phyloP scores from a whole-genome alignment of 2,797 vertebrate genomes.

The Amblyopsis hoosieri region DNA sequence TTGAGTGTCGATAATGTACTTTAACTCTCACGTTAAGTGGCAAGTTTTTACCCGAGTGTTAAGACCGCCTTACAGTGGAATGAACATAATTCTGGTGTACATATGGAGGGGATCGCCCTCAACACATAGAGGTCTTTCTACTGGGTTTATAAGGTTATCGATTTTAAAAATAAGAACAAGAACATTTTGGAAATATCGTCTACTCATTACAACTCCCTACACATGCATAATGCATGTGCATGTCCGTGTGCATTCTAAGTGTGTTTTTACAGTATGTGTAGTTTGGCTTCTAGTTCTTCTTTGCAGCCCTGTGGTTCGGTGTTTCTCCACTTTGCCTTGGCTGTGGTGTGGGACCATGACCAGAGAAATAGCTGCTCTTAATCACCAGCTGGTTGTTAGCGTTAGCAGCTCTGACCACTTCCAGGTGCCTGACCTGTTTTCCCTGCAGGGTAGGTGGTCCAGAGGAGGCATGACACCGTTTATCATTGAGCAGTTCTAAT shows the following conservation, averaged over 20 bases:
- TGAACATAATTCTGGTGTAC: conserved; percentile 24
- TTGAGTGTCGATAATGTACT: conserved; percentile 10
- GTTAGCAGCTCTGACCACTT: conserved; percentile 73
- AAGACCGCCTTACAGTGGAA: conserved; percentile 11
- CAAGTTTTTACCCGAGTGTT: conserved; percentile 4
- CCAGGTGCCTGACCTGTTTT: conserved; percentile 73
- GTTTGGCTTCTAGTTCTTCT: conserved; percentile 17
- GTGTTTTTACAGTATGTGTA: conserved; percentile 24
- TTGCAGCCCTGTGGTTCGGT: conserved; percentile 8
- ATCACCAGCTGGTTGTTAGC: conserved; percentile 71
- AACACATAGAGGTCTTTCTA: neutral
- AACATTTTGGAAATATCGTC: neutral
- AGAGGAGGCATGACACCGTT: conserved; percentile 74
- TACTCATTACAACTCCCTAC: neutral
- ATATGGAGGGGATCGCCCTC: conserved; percentile 2
- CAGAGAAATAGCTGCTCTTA: conserved; percentile 65
- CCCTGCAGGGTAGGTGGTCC: conserved; percentile 77
- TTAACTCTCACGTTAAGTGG: conserved; percentile 8
- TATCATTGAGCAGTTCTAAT: conserved; percentile 82
- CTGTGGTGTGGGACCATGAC: conserved; percentile 44
- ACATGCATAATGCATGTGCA: neutral
- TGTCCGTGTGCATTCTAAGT: conserved; percentile 17
- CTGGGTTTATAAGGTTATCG: neutral
- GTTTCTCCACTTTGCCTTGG: conserved; percentile 42
- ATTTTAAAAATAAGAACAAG: neutral